These are phyloP conservation scores for Camponotus vicinus DNA, from an alignment of 1,140 invertebrate genomes.

Conservation along the genomic window DNA sequence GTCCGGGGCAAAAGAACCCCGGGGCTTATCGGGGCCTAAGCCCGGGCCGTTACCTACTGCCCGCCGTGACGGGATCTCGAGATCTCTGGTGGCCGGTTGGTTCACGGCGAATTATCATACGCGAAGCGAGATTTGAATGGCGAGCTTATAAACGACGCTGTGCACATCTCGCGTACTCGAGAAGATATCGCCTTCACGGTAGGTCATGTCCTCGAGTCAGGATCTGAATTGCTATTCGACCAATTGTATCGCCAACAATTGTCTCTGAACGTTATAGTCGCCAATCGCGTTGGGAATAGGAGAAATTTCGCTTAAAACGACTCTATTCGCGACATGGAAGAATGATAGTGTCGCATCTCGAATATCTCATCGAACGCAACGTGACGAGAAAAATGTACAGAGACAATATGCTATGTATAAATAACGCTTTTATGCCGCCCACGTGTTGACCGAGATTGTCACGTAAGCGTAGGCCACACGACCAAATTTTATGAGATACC, in stretches of 20 bases:
- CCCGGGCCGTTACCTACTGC: slow-evolving; percentile 55
- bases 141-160: slow-evolving; percentile 70
- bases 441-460: slow-evolving; percentile 57
- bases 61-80: slow-evolving; percentile 59
- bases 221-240: slow-evolving; percentile 42
- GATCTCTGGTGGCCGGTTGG: slow-evolving; percentile 65
- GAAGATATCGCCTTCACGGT: slow-evolving; percentile 41
- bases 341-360: slow-evolving; percentile 49
- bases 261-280: not conserved
- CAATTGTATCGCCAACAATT: slow-evolving; percentile 8
- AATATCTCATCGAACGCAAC: slow-evolving; percentile 65
- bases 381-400: slow-evolving; percentile 57
- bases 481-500: slow-evolving; percentile 72
- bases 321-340: slow-evolving; percentile 10
- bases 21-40: slow-evolving; percentile 71
- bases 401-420: slow-evolving; percentile 72
- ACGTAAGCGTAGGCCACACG: slow-evolving; percentile 57
- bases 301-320: not conserved
- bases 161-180: slow-evolving; percentile 42
- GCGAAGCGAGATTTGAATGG: slow-evolving; percentile 68
- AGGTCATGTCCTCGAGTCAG: slow-evolving; percentile 32
- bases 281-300: not conserved
- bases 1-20: slow-evolving; percentile 49
- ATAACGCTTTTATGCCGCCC: slow-evolving; percentile 65
- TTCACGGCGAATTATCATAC: slow-evolving; percentile 74